These are phyloP conservation scores for Pygoscelis adeliae DNA, from an alignment of 2,113 vertebrate species.

Conservation along the genomic window DNA sequence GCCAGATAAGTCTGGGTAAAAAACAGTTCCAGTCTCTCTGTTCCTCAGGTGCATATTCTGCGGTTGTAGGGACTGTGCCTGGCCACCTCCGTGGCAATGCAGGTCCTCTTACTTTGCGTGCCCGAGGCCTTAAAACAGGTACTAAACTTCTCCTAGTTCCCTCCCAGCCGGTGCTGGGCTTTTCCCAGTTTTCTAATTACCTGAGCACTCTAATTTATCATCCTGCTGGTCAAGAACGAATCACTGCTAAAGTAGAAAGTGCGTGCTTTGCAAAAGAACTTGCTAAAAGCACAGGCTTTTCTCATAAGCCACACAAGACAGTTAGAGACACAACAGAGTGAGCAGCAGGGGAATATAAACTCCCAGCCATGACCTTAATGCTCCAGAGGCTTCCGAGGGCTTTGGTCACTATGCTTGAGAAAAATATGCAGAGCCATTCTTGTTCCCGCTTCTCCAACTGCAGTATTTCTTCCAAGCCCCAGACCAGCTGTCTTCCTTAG, in stretches of 20 bases:
- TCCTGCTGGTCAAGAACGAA: not conserved
- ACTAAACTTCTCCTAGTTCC: not conserved
- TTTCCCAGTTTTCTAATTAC: not conserved
- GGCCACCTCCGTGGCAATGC: accelerated
- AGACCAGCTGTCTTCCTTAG: not conserved
- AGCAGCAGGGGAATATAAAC: not conserved
- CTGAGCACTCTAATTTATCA: not conserved
- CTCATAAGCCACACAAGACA: not conserved
- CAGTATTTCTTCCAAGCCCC: not conserved
- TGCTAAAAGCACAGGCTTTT: not conserved
- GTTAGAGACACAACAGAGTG: not conserved
- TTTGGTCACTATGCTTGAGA: not conserved
- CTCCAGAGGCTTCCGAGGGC: not conserved
- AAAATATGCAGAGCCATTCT: not conserved
- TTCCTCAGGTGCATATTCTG: not conserved
- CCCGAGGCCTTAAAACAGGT: not conserved
- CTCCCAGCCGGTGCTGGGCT: not conserved
- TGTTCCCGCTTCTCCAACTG: not conserved
- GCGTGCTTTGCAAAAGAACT: not conserved
- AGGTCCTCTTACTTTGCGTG: accelerated
- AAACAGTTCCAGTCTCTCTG: not conserved
- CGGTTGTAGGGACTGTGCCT: not conserved
- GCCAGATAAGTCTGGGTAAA: not conserved
- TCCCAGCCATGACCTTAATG: not conserved
- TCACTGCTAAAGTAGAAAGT: not conserved